phyloP scores from a whole-genome alignment of 1,140 invertebrate species.

The Zaprionus tsacasi region DNA sequence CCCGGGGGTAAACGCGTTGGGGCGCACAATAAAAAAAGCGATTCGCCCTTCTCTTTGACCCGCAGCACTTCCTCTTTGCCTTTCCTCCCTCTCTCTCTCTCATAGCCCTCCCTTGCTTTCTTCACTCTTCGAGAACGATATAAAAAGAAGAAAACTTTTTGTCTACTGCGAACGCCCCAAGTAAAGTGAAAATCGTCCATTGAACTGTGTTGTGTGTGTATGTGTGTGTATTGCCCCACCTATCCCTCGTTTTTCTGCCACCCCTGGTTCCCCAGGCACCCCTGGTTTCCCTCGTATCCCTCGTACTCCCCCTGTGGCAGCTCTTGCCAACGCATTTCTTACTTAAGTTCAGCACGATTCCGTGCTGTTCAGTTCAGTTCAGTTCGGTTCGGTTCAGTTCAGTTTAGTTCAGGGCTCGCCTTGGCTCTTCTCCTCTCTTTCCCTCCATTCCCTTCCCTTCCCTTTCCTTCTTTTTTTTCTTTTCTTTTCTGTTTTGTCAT shows the following conservation, averaged over 20 bases:
- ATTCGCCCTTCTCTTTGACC: not conserved
- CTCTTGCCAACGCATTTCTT: constrained; percentile 3
- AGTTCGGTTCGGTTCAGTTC: not conserved
- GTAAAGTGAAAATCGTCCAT: constrained; percentile 66
- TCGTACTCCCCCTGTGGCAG: not conserved
- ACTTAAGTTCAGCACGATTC: constrained; percentile 21
- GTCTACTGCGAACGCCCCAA: constrained; percentile 35
- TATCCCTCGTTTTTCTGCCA: not conserved
- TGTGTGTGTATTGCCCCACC: constrained; percentile 17
- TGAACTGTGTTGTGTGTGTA: constrained; percentile 56
- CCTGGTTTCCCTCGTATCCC: not conserved
- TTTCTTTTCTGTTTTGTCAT: constrained; percentile 41
- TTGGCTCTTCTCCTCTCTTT: not conserved
- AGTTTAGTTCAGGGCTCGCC: not conserved
- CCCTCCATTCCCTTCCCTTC: not conserved
- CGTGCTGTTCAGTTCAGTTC: not conserved
- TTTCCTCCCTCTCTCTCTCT: not conserved
- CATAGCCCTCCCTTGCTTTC: no score
- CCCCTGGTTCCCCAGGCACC: no score
- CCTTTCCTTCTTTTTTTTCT: not conserved
- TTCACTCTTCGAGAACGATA: not conserved
- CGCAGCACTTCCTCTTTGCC: not conserved
- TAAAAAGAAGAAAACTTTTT: constrained; percentile 50
- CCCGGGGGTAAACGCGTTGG: constrained; percentile 19
- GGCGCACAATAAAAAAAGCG: constrained; percentile 30